Evolutionary conservation across 2,888 invertebrate genomes (phyloP).

Genomic region (Girardia tigrina): DNA sequence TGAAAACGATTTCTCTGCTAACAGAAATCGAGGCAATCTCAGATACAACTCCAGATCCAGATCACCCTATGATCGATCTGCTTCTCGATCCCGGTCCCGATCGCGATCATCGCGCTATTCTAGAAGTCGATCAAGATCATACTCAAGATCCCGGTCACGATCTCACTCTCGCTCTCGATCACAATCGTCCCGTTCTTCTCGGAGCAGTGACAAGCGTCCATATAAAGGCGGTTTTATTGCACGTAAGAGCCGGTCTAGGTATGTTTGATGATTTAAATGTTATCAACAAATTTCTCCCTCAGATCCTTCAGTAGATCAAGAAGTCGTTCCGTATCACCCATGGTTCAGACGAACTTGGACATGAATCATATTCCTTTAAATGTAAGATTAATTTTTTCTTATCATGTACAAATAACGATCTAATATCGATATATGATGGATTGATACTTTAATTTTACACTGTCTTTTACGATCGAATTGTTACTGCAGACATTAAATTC

Average conservation of each 20-base stretch:
- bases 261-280: not conserved
- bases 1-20: not conserved
- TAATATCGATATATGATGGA: too few species aligned
- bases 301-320: not conserved
- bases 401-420: too few species aligned
- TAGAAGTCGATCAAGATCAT: not conserved
- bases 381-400: too few species aligned
- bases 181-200: not conserved
- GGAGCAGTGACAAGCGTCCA: not conserved
- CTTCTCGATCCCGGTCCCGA: not conserved
- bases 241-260: not conserved
- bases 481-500: too few species aligned
- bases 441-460: too few species aligned
- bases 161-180: not conserved
- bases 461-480: too few species aligned
- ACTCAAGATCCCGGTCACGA: slow-evolving; percentile 23
- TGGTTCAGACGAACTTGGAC: too few species aligned
- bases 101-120: slow-evolving; percentile 4
- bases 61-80: not conserved
- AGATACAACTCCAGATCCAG: slow-evolving; percentile 25
- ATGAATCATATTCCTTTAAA: too few species aligned
- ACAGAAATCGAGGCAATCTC: not conserved
- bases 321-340: not conserved
- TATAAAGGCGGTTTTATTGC: slow-evolving; percentile 3
- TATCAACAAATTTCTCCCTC: not conserved